Evolutionary conservation across 2,888 invertebrate species (phyloP).

Genomic region (Lochmaea crataegi): DNA sequence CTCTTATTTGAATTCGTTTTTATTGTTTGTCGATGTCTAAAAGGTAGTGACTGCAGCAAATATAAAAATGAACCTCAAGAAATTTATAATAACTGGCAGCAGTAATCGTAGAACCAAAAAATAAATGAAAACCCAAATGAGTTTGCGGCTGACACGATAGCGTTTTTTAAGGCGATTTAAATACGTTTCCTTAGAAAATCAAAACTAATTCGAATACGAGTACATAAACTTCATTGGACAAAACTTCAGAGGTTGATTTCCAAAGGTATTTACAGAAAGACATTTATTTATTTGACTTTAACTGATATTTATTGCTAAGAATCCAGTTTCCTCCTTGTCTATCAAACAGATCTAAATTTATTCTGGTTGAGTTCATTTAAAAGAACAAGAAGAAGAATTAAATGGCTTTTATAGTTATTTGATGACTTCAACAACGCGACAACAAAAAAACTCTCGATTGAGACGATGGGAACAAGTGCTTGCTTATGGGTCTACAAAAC

Average conservation of each 20-base stretch:
- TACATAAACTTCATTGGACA: conserved; percentile 12
- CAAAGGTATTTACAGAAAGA: conserved; percentile 25
- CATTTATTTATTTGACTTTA: conserved; percentile 44
- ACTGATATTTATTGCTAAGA: conserved; percentile 42
- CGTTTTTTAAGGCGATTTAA: background rate
- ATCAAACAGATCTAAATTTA: conserved; percentile 45
- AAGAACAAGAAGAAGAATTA: conserved; percentile 43
- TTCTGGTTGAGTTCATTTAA: conserved; percentile 42
- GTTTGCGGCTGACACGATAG: background rate
- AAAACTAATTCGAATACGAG: conserved; percentile 12
- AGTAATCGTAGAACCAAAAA: no score
- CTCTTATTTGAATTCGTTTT: no score
- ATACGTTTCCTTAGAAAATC: conserved; percentile 25
- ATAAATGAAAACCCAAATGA: background rate
- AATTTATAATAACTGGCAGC: no score
- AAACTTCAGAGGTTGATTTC: conserved; percentile 20
- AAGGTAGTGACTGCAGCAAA: no score
- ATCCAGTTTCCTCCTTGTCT: conserved; percentile 44
- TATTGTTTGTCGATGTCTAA: no score
- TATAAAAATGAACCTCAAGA: no score
- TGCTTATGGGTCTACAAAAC: conserved; percentile 7
- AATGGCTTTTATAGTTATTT: conserved; percentile 42
- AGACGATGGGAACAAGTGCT: conserved; percentile 13
- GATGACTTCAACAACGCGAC: conserved; percentile 39
- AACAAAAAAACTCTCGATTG: conserved; percentile 21